Percentiles rank a stretch among this genome's conserved stretches.
phyloP scores from a whole-genome alignment of 2,888 invertebrate genomes.

The Tachina fera region DNA sequence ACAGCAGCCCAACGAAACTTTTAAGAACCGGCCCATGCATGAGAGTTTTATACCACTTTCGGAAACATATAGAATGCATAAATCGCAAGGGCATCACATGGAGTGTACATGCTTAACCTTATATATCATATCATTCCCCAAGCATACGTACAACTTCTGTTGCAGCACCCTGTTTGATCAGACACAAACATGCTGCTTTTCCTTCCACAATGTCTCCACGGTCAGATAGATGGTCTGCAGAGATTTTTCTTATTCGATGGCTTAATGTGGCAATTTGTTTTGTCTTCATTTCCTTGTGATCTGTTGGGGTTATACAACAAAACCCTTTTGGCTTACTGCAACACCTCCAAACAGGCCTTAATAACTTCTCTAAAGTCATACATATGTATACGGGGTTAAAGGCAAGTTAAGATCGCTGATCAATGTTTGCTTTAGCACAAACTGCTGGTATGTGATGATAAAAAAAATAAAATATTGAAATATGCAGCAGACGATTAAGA shows the following conservation, averaged over 20 bases:
- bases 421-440: conserved; percentile 22
- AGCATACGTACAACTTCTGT: background rate
- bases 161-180: conserved; percentile 1
- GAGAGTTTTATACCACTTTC: too few species aligned
- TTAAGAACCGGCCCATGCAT: too few species aligned
- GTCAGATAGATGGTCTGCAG: conserved; percentile 43
- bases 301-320: conserved; percentile 19
- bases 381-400: conserved; percentile 16
- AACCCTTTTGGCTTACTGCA: conserved; percentile 51
- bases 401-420: background rate
- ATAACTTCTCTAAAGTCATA: background rate
- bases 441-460: background rate
- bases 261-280: conserved; percentile 67
- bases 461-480: background rate
- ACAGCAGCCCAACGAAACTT: too few species aligned
- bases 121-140: too few species aligned
- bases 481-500: conserved; percentile 11
- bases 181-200: conserved; percentile 11
- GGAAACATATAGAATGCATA: too few species aligned
- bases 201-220: conserved; percentile 43
- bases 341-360: conserved; percentile 37
- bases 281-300: conserved; percentile 55
- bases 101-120: too few species aligned
- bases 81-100: too few species aligned
- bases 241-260: conserved; percentile 56